Evolutionary conservation across 1,140 invertebrate species (phyloP).

Genomic region (Heliconius nattereri): DNA sequence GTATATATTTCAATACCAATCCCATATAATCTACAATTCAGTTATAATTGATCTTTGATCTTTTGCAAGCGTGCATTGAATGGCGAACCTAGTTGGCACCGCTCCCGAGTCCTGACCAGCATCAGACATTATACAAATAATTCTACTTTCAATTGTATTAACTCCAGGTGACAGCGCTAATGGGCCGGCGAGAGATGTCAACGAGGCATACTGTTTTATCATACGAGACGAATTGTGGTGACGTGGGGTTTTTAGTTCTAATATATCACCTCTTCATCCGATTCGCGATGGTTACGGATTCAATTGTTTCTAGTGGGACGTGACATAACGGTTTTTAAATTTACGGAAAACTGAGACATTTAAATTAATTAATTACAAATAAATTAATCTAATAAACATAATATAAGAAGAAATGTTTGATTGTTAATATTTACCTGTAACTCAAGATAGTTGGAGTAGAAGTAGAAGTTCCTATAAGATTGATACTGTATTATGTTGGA

Average conservation of each 20-base stretch:
- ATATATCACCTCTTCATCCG: neutral
- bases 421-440: slow-evolving; percentile 50
- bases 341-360: too few species aligned
- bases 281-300: too few species aligned
- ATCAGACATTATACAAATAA: slow-evolving; percentile 4
- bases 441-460: slow-evolving; percentile 61
- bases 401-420: neutral
- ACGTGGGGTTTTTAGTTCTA: neutral
- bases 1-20: too few species aligned
- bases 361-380: too few species aligned
- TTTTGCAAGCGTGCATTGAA: slow-evolving; percentile 1
- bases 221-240: neutral
- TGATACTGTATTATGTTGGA: slow-evolving; percentile 69
- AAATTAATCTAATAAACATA: too few species aligned
- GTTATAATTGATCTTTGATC: neutral
- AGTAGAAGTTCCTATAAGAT: slow-evolving; percentile 58
- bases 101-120: neutral
- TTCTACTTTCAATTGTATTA: slow-evolving; percentile 14
- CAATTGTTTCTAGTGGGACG: too few species aligned
- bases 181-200: slow-evolving; percentile 1
- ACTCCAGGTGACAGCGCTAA: slow-evolving; percentile 11
- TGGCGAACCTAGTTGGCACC: neutral
- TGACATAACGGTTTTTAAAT: too few species aligned
- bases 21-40: neutral
- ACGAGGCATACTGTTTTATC: neutral